phyloP scores from a whole-genome alignment of 2,888 invertebrate genomes.

The Timema podura region DNA sequence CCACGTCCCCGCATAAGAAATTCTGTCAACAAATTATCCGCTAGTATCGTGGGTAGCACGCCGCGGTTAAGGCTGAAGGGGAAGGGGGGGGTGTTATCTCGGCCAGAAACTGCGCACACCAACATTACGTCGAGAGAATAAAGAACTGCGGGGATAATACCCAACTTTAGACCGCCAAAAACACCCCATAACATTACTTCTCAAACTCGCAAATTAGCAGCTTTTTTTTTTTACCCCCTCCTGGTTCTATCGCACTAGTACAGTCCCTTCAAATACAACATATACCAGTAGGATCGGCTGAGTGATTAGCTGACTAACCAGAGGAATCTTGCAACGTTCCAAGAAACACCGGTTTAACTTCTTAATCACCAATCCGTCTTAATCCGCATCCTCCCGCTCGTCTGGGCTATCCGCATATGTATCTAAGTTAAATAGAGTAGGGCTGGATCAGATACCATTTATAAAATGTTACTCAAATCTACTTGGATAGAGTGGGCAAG shows the following conservation, averaged over 20 bases:
- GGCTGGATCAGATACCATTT: no score
- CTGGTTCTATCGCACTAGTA: background rate
- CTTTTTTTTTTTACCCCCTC: conserved; percentile 25
- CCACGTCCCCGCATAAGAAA: conserved; percentile 45
- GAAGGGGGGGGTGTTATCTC: conserved; percentile 21
- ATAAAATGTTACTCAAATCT: no score
- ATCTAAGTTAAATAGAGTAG: no score
- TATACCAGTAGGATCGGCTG: no score
- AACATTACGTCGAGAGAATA: conserved; percentile 20
- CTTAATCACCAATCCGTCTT: no score
- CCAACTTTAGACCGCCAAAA: conserved; percentile 7
- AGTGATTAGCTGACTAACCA: no score
- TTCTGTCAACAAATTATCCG: conserved; percentile 44
- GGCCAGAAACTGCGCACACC: conserved; percentile 20
- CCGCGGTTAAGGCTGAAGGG: background rate
- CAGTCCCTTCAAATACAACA: background rate
- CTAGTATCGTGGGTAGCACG: conserved; percentile 10
- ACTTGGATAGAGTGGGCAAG: no score
- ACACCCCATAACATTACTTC: conserved; percentile 23
- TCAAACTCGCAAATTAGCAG: conserved; percentile 27
- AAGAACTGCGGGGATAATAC: conserved; percentile 15
- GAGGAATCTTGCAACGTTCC: no score
- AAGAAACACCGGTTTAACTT: no score
- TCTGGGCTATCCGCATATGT: no score
- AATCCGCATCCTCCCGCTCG: no score